These are phyloP conservation scores for Carapus acus DNA, from an alignment of 2,797 vertebrate genomes.

Conservation along the genomic window DNA sequence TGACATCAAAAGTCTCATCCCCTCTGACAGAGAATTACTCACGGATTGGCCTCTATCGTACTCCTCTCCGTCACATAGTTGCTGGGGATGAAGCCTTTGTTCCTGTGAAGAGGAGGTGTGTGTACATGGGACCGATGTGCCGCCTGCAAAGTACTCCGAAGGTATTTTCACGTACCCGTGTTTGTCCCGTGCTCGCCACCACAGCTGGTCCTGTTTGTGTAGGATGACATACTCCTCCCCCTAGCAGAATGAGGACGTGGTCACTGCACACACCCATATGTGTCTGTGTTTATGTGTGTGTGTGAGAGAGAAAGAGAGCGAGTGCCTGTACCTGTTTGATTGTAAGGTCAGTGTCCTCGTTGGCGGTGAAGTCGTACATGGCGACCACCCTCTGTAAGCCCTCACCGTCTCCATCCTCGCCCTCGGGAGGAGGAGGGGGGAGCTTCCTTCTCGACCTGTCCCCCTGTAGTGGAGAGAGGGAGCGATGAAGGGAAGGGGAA, in stretches of 20 bases:
- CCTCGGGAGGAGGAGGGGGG: constrained; percentile 70
- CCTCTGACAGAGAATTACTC: constrained; percentile 50
- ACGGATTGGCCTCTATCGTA: constrained; percentile 79
- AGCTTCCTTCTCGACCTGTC: constrained; percentile 74
- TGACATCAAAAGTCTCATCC: too few relatives aligned
- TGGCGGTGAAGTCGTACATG: constrained; percentile 78
- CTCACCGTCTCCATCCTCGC: constrained; percentile 24
- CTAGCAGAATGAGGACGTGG: constrained; percentile 38
- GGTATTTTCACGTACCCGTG: constrained; percentile 66
- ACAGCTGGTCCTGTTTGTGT: constrained; percentile 79
- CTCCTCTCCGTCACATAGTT: constrained; percentile 82
- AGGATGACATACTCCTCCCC: constrained; percentile 80
- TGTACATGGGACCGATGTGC: too few relatives aligned
- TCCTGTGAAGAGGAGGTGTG: constrained; percentile 58
- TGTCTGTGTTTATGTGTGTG: background rate
- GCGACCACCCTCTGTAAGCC: constrained; percentile 69
- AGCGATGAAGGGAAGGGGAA: background rate
- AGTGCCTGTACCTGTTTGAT: constrained; percentile 56
- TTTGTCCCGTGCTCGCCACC: constrained; percentile 84
- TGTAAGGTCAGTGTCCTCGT: constrained; percentile 73
- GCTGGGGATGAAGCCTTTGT: constrained; percentile 86
- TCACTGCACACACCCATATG: background rate
- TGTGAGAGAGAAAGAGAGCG: background rate
- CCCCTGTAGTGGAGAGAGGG: constrained; percentile 53
- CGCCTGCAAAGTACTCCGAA: background rate